A percentile compares a stretch with the other conserved stretches of the same genome.
These are phyloP conservation scores for Minunthozetes semirufus DNA, from an alignment of 2,888 invertebrate species.

Conservation along the genomic window DNA sequence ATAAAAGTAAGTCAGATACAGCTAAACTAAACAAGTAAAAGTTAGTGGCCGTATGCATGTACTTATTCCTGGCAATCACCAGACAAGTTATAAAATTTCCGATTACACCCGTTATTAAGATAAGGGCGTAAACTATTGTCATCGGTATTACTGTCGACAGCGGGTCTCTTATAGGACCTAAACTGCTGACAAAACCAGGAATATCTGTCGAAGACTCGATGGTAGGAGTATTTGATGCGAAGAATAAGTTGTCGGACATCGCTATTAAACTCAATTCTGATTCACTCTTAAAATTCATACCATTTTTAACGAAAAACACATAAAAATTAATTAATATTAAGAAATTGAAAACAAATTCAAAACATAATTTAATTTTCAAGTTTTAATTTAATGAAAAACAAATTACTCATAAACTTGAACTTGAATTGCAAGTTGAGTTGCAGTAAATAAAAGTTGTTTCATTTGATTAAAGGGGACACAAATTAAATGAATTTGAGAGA, in stretches of 20 bases:
- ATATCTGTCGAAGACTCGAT: slow-evolving; percentile 10
- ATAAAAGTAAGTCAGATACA: slow-evolving; percentile 68
- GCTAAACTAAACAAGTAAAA: slow-evolving; percentile 73
- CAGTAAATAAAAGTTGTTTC: no score
- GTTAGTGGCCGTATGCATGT: slow-evolving; percentile 78
- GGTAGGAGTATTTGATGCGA: background rate
- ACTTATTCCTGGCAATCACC: slow-evolving; percentile 66
- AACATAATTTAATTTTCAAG: no score
- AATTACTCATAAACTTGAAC: background rate
- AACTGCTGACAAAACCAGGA: background rate
- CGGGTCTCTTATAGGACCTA: slow-evolving; percentile 38
- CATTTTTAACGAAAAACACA: background rate
- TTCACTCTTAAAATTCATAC: background rate
- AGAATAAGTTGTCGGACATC: slow-evolving; percentile 4
- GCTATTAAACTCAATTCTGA: background rate
- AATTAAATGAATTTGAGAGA: no score
- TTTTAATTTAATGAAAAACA: background rate
- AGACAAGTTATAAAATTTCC: slow-evolving; percentile 72
- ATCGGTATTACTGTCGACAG: slow-evolving; percentile 48
- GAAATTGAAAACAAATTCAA: no score
- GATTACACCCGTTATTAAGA: slow-evolving; percentile 66
- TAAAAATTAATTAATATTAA: background rate
- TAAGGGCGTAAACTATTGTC: slow-evolving; percentile 61
- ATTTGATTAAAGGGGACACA: no score
- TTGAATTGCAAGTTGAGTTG: background rate